phyloP scores from a whole-genome alignment of 1,140 invertebrate genomes.

The Orius laevigatus region DNA sequence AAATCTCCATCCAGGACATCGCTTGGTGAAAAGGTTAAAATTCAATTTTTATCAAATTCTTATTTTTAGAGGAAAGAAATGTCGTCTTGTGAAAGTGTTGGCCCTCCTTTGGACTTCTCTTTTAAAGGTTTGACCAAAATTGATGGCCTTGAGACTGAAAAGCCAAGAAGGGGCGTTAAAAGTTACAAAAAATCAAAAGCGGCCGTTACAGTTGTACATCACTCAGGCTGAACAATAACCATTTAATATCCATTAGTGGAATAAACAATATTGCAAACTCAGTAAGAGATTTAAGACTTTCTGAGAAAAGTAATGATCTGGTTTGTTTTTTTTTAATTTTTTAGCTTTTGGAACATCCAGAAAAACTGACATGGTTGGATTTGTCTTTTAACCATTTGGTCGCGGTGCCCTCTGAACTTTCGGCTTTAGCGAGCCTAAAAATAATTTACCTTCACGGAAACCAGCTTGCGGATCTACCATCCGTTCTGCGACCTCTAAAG shows the following conservation, averaged over 20 bases:
- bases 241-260: conserved; percentile 15
- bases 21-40: not conserved
- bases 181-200: conserved; percentile 10
- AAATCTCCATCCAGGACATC: not conserved
- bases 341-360: conserved; percentile 20
- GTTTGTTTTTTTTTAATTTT: conserved; percentile 3
- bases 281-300: not conserved
- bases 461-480: conserved; percentile 17
- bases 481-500: conserved; percentile 16
- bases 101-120: conserved; percentile 21
- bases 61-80: not conserved
- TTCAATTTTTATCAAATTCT: not conserved
- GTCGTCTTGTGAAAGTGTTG: not conserved
- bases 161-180: conserved; percentile 17
- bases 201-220: conserved; percentile 18
- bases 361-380: conserved; percentile 23
- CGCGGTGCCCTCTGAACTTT: conserved; percentile 18
- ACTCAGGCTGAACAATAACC: conserved; percentile 22
- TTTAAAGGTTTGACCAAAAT: conserved; percentile 17
- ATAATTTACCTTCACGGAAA: conserved; percentile 26
- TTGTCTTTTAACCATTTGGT: conserved; percentile 22
- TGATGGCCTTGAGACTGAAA: conserved; percentile 10
- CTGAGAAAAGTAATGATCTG: not conserved
- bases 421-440: conserved; percentile 22
- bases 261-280: conserved; percentile 13